Evolutionary conservation across 2,888 invertebrate species (phyloP), one percentile per base, ranked within the genome.

Genomic region (Chrysomela aeneicollis): DNA sequence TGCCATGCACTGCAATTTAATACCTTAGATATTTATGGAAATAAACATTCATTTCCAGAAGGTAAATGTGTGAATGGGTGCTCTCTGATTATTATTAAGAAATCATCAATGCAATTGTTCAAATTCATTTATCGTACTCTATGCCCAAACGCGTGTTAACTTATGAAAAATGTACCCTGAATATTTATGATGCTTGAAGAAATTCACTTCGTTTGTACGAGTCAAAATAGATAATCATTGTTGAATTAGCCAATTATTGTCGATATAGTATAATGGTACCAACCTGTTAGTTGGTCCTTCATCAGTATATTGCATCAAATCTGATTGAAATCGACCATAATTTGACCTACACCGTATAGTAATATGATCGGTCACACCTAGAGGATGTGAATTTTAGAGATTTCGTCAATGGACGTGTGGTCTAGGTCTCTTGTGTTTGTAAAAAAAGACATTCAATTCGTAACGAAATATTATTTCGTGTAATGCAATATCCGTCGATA

Each of bases 401-500:
- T 57, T 57, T 57, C 57, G 17, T 18, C 57, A 57, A 22, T 17
- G 2, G n/a, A 57, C 21, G 4, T 42, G 15, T 3, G 1, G 10
- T 35, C 42, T 42, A 46, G 30, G 46, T 57, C 18, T 54, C 5
- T 15, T n/a, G n/a, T 47, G 2, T 5, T n/a, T 42, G 22, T 12
- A 46, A 57, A 57, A 57, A 57, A 57, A 55, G 55, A 55, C 55
- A 55, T 55, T 55, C 55, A 26, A 19, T 42, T 26, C 22, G 57
- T 15, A 26, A 57, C 46, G 57, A 46, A 57, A 57, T 57, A 57
- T 57, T 32, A 10, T 57, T 10, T 1, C 3, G 19, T 2, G 15
- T 57, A 57, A 55, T 50, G 57, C 57, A 57, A 52, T 62, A 62
- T 62, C 62, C 62, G 61, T 19, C 26, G 18, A 26, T 26, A 26